Base-by-base conservation (phyloP, 2,888 invertebrate species). In the Melieria omissa region DNA sequence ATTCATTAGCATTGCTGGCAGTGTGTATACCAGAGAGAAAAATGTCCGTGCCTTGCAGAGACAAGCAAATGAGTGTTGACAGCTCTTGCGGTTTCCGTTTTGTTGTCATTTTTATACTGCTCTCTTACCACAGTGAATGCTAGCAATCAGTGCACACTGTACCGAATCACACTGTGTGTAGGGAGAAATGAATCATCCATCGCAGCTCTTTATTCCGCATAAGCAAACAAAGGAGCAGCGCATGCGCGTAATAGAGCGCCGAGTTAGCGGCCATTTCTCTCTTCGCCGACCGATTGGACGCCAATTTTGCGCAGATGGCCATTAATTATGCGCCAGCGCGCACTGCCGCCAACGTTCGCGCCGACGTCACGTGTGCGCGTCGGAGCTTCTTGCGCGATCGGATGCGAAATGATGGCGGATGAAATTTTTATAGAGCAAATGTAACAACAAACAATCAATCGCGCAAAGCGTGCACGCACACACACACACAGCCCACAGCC, bases 151-250 rank as follows among this genome's bases (percentile, higher is more conserved):
- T n/a, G n/a, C n/a, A n/a, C n/a, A n/a, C n/a, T n/a, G n/a, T n/a
- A n/a, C n/a, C n/a, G n/a, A n/a, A n/a, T n/a, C n/a, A n/a, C n/a
- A n/a, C n/a, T n/a, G n/a, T n/a, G n/a, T n/a, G n/a, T n/a, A n/a
- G n/a, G n/a, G n/a, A n/a, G n/a, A n/a, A n/a, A n/a, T n/a, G n/a
- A n/a, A n/a, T n/a, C n/a, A n/a, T n/a, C n/a, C n/a, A n/a, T n/a
- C n/a, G n/a, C n/a, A n/a, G n/a, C n/a, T n/a, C n/a, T n/a, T 76
- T 77, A 76, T 72, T 75, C 9, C 12, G 49, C 9, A 8, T 8
- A 10, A 49, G 9, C 12, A 49, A 49, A 49, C 49, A 49, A 8
- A 49, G 12, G 8, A 10, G 49, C 49, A 12, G 49, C 49, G 49
- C 9, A 49, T 12, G 49, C 8, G 8, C 9, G 49, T 49, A 49